Evolutionary conservation across 2,797 vertebrate genomes (phyloP).

Genomic region (Sparidentex hasta): DNA sequence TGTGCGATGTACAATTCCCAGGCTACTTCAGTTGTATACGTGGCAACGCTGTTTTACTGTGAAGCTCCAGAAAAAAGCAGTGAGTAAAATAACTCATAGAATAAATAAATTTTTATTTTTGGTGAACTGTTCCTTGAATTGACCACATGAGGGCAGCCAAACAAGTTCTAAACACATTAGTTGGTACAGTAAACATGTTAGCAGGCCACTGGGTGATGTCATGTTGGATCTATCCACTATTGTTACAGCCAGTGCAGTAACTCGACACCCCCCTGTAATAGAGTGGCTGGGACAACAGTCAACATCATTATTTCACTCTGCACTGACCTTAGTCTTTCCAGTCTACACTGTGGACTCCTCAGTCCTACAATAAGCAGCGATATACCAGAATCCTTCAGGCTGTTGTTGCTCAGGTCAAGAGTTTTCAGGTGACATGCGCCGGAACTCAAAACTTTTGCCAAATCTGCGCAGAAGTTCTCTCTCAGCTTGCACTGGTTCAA

Average conservation of each 20-base stretch:
- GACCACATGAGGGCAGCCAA: not conserved
- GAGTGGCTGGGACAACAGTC: not conserved
- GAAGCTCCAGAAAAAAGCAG: too few relatives aligned
- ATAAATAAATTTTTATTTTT: too few relatives aligned
- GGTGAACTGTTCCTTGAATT: too few relatives aligned
- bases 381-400: conserved; percentile 46
- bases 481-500: conserved; percentile 52
- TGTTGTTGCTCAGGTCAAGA: conserved; percentile 60
- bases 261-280: not conserved
- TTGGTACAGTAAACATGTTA: not conserved
- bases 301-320: not conserved
- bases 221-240: not conserved
- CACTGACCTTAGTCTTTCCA: conserved; percentile 57
- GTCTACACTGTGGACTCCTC: conserved; percentile 39
- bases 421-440: conserved; percentile 33
- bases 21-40: too few relatives aligned
- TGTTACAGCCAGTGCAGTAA: not conserved
- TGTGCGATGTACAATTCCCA: too few relatives aligned
- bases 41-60: too few relatives aligned
- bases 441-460: conserved; percentile 40
- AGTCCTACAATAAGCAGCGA: conserved; percentile 40
- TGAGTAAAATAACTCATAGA: too few relatives aligned
- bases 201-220: too few relatives aligned
- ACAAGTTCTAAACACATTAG: not conserved
- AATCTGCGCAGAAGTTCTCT: conserved; percentile 32